Conservation (phyloP, 2,797 vertebrate genomes). For the Siniperca obscura region DNA sequence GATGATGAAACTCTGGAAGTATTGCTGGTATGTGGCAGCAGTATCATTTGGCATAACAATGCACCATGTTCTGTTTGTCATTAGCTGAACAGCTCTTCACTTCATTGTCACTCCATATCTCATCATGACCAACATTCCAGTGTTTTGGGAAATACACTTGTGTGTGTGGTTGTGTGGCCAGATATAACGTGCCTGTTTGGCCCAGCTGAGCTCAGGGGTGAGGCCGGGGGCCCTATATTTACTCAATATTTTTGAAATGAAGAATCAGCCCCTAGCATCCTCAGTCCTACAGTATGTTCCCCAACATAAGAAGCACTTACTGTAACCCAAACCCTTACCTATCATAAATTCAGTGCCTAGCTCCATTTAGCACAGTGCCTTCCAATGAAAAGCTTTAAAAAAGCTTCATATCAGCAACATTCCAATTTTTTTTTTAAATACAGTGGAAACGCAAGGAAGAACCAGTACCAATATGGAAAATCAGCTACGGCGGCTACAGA, state of each 20-base stretch:
- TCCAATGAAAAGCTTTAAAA: too few relatives aligned
- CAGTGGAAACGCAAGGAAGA: too few relatives aligned
- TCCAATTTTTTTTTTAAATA: too few relatives aligned
- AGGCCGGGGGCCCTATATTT: not conserved
- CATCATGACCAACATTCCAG: not conserved
- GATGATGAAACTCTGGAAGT: conserved; percentile 14
- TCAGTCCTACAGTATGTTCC: too few relatives aligned
- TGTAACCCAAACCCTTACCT: too few relatives aligned
- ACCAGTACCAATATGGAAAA: too few relatives aligned
- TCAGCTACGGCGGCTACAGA: too few relatives aligned
- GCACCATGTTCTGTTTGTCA: conserved; percentile 17
- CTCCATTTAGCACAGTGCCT: too few relatives aligned
- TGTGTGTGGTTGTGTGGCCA: not conserved
- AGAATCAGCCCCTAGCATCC: too few relatives aligned
- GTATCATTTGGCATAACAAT: not conserved
- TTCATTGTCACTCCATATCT: not conserved
- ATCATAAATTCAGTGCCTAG: too few relatives aligned
- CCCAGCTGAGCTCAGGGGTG: not conserved
- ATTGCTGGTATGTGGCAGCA: conserved; percentile 25
- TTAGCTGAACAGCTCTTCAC: not conserved
- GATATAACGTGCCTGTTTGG: not conserved
- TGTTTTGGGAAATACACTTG: not conserved
- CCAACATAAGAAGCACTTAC: too few relatives aligned
- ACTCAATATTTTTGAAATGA: not conserved
- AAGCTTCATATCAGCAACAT: too few relatives aligned